Base-by-base conservation (phyloP, 2,797 vertebrate species). In the Gallirallus australis region DNA sequence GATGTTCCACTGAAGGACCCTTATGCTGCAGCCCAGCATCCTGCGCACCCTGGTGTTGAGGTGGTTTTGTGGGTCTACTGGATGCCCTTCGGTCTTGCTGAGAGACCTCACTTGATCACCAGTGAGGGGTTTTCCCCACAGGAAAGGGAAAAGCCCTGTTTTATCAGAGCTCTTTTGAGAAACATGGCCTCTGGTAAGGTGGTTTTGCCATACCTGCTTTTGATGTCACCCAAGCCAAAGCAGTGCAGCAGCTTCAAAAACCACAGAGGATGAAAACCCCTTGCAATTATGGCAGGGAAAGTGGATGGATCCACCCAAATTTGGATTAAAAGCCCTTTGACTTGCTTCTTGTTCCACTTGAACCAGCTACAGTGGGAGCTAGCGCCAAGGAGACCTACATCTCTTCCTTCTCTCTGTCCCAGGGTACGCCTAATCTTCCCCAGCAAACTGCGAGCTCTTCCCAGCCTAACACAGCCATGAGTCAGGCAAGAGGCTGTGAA, bases 21-120 rank as follows among this genome's bases (percentile, higher is more conserved):
- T 56, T 33, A 19, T 0, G 0, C 16, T 87, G 53, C 33, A 53
- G 28, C 42, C 35, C 47, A 56, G 31, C 60, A 33, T 54, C 40
- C 15, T 37, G 1, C 0, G 1, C 2, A n/a, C 7, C 6, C 52
- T 73, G 10, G 9, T 27, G 18, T 2, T 61, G 37, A 5, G 33
- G 12, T 59, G 9, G 7, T 45, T 93, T 91, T 33, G 50, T 77
- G 71, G 15, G n/a, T 86, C 42, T 72, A 10, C n/a, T 85, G 60
- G 25, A 35, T 73, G 21, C 25, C 6, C 40, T 45, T 15, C 65
- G 47, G 20, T 56, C 45, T 63, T 57, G 23, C 39, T 82, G 63
- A 54, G 72, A 42, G 47, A 30, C 24, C 20, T 78, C 21, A 11
- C 35, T 68, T 76, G n/a, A 40, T 50, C 19, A 71, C 9, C 31